Base-by-base conservation (phyloP, 1,140 invertebrate species). In the Caenorhabditis tropicalis region DNA sequence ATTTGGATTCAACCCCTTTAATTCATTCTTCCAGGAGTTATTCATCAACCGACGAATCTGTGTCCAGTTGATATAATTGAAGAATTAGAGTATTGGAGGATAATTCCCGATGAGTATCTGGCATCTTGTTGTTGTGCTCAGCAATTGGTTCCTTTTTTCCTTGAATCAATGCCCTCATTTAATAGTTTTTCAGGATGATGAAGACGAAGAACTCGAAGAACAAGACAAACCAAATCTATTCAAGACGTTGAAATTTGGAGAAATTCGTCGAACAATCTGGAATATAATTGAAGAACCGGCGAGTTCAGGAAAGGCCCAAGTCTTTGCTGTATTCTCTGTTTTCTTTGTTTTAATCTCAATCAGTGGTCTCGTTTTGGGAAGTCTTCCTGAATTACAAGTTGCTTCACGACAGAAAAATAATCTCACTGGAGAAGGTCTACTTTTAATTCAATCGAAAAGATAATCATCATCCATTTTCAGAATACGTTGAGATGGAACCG, bases 321-420 rank as follows among this genome's bases (percentile, higher is more conserved):
- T 87, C 27, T 89, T 89, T 53, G 88, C 88, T 16, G 49, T 81
- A 15, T 58, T 88, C 36, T 88, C 87, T 29, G 84, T 89, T 12
- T 79, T 89, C 10, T 89, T 89, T 79, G 88, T 89, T 16, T 49
- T 88, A 7, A 82, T 88, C 19, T 89, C 88, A 16, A 89, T 89
- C 58, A 53, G 60, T 21, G 88, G 88, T 9, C 88, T 89, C 10
- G 86, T 89, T 33, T 60, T 88, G 31, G 88, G 88, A 46, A 88
- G 86, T 15, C 51, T 89, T n/a, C 81, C 86, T 15, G 88, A 89
- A 29, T 70, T 89, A 21, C 88, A 89, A 80, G 86, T 88, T 7
- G 46, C 70, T 15, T 36, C 80, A 10, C 19, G 21, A 27, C 58
- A 85, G 46, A 82, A 82, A 27, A 53, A 56, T n/a, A 81, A 53